Percentiles rank a stretch among this genome's conserved stretches.
Evolutionary conservation across 2,113 vertebrate species (phyloP).

Genomic region (Ageneiosus marmoratus): DNA sequence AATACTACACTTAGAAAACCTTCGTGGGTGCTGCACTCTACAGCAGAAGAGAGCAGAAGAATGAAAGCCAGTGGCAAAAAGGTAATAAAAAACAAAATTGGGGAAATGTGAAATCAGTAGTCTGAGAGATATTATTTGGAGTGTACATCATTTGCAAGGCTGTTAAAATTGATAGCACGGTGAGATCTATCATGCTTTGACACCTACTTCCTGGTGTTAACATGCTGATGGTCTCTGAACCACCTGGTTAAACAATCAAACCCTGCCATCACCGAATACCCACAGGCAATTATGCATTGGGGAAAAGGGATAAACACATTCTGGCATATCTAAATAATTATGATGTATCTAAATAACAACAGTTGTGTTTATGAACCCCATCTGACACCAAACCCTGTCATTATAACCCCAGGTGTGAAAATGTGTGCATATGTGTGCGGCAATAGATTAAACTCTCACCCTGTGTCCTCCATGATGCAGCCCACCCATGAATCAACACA

Average conservation of each 20-base stretch:
- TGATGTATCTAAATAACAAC: slow-evolving; percentile 31
- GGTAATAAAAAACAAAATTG: not conserved
- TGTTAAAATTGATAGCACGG: slow-evolving; percentile 13
- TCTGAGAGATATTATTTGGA: slow-evolving; percentile 12
- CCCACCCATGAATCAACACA: slow-evolving; percentile 47
- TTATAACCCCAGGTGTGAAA: slow-evolving; percentile 35
- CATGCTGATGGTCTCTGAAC: slow-evolving; percentile 24
- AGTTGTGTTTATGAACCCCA: slow-evolving; percentile 20
- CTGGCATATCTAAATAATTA: slow-evolving; percentile 25
- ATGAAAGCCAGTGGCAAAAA: not conserved
- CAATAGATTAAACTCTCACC: slow-evolving; percentile 35
- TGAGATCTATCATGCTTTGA: slow-evolving; percentile 24
- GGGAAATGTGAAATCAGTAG: slow-evolving; percentile 21
- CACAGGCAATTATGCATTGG: slow-evolving; percentile 23
- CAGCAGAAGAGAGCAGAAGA: slow-evolving; percentile 44
- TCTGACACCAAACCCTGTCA: slow-evolving; percentile 18
- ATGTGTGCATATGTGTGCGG: not conserved
- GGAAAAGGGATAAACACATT: slow-evolving; percentile 29
- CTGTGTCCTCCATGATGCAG: slow-evolving; percentile 58
- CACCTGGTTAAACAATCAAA: slow-evolving; percentile 42
- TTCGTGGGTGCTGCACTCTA: slow-evolving; percentile 89
- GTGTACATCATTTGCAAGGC: slow-evolving; percentile 22
- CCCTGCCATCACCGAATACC: slow-evolving; percentile 37
- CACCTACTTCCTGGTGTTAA: slow-evolving; percentile 24
- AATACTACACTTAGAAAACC: slow-evolving; percentile 96